Conservation (phyloP, 2,888 invertebrate species). For the Diloba caeruleocephala region DNA sequence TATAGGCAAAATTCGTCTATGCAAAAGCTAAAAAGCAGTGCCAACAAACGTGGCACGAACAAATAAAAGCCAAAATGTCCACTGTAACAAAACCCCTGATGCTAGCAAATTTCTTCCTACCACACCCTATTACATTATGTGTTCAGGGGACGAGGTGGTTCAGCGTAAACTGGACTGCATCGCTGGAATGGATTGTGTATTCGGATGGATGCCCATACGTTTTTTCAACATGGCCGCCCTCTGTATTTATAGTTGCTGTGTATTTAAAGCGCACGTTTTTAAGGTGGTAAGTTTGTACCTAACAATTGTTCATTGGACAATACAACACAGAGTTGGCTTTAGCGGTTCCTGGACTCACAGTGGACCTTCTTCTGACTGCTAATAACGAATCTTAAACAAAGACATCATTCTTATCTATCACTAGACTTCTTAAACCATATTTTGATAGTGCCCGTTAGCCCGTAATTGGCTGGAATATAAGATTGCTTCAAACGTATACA, state of each 20-base stretch:
- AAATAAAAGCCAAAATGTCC: conserved; percentile 58
- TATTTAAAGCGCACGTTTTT: conserved; percentile 27
- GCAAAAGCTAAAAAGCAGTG: conserved; percentile 56
- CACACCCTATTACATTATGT: conserved; percentile 14
- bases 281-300: conserved; percentile 4
- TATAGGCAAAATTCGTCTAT: conserved; percentile 14
- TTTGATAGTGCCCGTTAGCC: no score
- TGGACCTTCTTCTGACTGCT: no score
- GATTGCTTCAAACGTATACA: no score
- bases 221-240: conserved; percentile 68
- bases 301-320: not conserved
- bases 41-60: conserved; percentile 60
- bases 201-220: conserved; percentile 63
- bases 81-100: conserved; percentile 45
- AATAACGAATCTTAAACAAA: no score
- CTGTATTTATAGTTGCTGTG: conserved; percentile 52
- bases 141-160: conserved; percentile 29
- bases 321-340: not conserved
- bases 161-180: conserved; percentile 48
- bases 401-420: no score
- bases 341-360: no score
- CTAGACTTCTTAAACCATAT: no score
- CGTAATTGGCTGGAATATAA: no score
- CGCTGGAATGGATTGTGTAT: conserved; percentile 61
- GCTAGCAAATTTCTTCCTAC: conserved; percentile 20